Evolutionary conservation across 2,888 invertebrate species (phyloP), one percentile per base, ranked within the genome.

Genomic region (Thalpophila matura): DNA sequence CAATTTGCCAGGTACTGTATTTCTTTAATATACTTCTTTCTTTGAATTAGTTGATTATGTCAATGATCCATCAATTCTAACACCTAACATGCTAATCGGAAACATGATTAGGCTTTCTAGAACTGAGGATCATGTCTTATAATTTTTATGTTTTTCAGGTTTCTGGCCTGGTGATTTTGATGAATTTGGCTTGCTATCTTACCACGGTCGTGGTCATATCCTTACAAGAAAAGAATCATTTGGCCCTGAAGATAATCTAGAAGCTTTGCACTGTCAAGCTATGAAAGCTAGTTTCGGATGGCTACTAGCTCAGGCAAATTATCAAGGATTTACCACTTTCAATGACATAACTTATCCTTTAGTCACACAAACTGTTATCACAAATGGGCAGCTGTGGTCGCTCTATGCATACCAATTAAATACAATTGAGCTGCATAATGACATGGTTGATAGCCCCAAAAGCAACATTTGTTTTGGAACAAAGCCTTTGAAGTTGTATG

Each of bases 351-450:
- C 98, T 0, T 99, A 99, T 88, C 99, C 99, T 0, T 89, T 99
- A 57, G 96, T 97, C 0, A 97, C 98, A 3, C 99, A 99, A 95
- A 97, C 97, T 14, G 94, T 99, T 12, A 95, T 99, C 35, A 98
- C 99, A 0, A 97, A 99, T 91, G 99, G 99, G 0, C 96, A 97
- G 74, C 86, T 96, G 3, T 99, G 98, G 97, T 97, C 97, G 0
- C 97, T 99, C 74, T 98, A 97, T 85, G 96, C 97, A 12, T 99
- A 99, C 87, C 99, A 99, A 89, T 91, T 99, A 59, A 99, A 99
- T 87, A 99, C 99, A 0, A 95, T 96, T 31, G 84, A 96, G 12
- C 89, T 98, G 77, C 96, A 97, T 81, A 92, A 96, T 27, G 95
- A 97, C 74, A 86, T 96, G 77, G 90, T 96, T n/a, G 90, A 95